phyloP scores from a whole-genome alignment of 2,888 invertebrate genomes.

The Ectropis crepuscularia region DNA sequence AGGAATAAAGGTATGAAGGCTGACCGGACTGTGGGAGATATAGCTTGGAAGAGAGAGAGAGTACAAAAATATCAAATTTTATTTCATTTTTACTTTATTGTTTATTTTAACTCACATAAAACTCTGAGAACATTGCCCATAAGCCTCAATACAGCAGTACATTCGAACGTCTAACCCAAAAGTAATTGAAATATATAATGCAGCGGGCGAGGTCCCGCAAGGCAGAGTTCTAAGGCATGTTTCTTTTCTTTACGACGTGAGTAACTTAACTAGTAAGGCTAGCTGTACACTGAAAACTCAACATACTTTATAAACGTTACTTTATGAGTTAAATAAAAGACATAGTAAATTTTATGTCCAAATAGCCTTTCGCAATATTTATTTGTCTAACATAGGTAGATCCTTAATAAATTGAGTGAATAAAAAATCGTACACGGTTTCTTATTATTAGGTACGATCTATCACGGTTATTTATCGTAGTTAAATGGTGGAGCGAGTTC shows the following conservation, averaged over 20 bases:
- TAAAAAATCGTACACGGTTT: no score
- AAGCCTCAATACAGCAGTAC: slow-evolving; percentile 1
- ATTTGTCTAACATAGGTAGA: no score
- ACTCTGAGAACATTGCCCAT: neutral
- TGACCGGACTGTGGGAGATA: no score
- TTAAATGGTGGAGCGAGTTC: no score
- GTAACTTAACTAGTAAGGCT: neutral
- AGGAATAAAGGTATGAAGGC: no score
- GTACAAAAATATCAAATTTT: neutral
- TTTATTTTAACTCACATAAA: neutral
- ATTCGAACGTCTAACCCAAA: slow-evolving; percentile 15
- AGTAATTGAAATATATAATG: slow-evolving; percentile 32
- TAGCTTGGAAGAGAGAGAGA: no score
- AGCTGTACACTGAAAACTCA: neutral
- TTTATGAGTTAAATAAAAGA: no score
- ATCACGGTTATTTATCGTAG: no score
- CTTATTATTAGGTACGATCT: no score
- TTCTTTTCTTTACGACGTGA: slow-evolving; percentile 17
- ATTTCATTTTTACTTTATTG: neutral
- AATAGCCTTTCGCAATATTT: no score
- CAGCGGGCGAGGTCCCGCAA: slow-evolving; percentile 14
- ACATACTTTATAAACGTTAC: neutral
- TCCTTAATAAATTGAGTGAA: no score
- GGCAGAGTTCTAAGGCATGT: slow-evolving; percentile 13
- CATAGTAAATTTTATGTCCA: no score